Base-by-base conservation (phyloP, 2,797 vertebrate species). In the Dendrocincla tyrannina region DNA sequence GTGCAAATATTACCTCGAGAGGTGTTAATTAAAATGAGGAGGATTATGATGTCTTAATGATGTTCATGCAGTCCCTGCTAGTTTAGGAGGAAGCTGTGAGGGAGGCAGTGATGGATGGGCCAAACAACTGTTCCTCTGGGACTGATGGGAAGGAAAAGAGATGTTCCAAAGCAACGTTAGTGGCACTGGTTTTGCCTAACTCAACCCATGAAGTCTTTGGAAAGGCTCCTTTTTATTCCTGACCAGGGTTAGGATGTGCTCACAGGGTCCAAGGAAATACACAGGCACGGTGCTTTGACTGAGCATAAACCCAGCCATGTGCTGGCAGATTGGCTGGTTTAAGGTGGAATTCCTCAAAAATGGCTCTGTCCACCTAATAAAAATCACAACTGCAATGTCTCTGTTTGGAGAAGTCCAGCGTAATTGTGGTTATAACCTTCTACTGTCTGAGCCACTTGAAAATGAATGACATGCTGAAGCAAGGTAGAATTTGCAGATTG, bases 131-230 rank as follows among this genome's bases (percentile, higher is more conserved):
- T 55, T 93, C 30, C 42, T 63, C 46, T 83, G 70, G 63, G 74
- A 88, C 19, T 94, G 80, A 60, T 86, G 58, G 23, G 63, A 84
- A 95, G 66, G 70, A 91, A 77, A 76, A 91, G 75, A 95, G 85
- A 84, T 39, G 20, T 50, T 94, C 56, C 53, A 75, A 77, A 88
- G 50, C 67, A 60, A 75, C 2, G 3, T 49, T 28, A 64, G 53
- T 32, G 42, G 13, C 7, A 30, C n/a, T 66, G 6, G n/a, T 74
- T 79, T 41, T 96, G 44, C 32, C 25, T 41, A 62, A 30, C 49
- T 82, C 62, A 73, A 69, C 59, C 46, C 25, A 32, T 24, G 2
- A 69, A 63, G 59, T 39, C 58, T 84, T 64, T 78, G 58, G 58
- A 86, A 91, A 89, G 79, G 53, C 55, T 94, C 35, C n/a, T 88